phyloP scores from a whole-genome alignment of 2,888 invertebrate species.

The Megalurothrips usitatus region DNA sequence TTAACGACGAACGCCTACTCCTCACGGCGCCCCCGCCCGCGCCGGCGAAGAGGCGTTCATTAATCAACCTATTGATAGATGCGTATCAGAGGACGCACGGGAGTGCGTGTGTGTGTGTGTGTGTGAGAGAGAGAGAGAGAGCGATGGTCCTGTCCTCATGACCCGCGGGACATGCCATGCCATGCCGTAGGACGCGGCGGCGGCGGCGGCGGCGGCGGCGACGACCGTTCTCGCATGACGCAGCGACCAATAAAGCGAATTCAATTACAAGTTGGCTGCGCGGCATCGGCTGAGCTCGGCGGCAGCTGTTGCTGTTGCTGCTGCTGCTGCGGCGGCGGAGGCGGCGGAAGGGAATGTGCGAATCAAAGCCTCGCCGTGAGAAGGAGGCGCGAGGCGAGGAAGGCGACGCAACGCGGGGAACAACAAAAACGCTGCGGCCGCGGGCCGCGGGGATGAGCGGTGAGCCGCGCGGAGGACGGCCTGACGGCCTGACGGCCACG shows the following conservation, averaged over 20 bases:
- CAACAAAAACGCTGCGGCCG: neutral
- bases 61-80: constrained; percentile 11
- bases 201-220: neutral
- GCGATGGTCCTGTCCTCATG: neutral
- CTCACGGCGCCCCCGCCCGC: neutral
- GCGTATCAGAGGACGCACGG: neutral
- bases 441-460: neutral
- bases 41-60: neutral
- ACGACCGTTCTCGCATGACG: no score
- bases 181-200: neutral
- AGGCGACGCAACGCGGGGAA: neutral
- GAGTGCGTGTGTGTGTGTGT: neutral
- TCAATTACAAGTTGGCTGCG: neutral
- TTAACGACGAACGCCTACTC: neutral
- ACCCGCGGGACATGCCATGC: neutral
- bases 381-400: no score
- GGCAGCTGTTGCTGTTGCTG: no score
- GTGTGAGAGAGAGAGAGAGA: neutral
- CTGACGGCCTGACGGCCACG: no score
- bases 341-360: no score
- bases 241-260: neutral
- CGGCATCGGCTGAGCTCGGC: no score
- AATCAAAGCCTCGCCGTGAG: no score
- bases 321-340: no score
- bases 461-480: neutral